Evolutionary conservation across 2,888 invertebrate genomes (phyloP).

Genomic region (Ophion ellenae): DNA sequence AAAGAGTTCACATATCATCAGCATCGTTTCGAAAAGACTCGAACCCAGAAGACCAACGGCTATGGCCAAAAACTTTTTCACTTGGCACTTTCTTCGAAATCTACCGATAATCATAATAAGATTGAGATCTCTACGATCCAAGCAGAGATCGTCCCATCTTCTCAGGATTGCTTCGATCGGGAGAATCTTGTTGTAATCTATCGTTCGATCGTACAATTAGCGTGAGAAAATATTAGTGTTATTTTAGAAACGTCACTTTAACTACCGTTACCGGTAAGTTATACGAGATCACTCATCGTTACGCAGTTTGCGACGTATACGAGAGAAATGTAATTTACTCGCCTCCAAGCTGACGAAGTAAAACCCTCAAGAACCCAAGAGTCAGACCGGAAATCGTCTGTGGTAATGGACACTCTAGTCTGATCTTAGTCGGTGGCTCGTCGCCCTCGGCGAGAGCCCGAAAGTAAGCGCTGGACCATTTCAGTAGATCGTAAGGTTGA

Average conservation of each 20-base stretch:
- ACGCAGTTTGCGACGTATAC: neutral
- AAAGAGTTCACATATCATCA: slow-evolving; percentile 91
- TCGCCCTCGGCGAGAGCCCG: slow-evolving; percentile 90
- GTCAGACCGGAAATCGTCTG: slow-evolving; percentile 90
- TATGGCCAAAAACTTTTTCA: slow-evolving; percentile 90
- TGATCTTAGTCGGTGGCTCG: slow-evolving; percentile 92
- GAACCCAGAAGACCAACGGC: slow-evolving; percentile 89
- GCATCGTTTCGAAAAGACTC: slow-evolving; percentile 91
- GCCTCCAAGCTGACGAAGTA: slow-evolving; percentile 90
- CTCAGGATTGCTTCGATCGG: slow-evolving; percentile 82
- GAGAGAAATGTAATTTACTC: slow-evolving; percentile 60
- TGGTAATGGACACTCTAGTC: slow-evolving; percentile 90
- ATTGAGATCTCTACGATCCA: slow-evolving; percentile 87
- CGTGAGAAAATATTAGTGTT: neutral
- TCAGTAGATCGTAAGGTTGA: slow-evolving; percentile 93
- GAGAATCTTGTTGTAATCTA: slow-evolving; percentile 80
- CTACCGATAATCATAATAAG: slow-evolving; percentile 90
- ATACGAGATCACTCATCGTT: no score
- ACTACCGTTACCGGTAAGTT: no score
- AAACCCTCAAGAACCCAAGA: slow-evolving; percentile 90
- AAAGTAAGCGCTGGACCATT: slow-evolving; percentile 94
- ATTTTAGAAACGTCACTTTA: neutral
- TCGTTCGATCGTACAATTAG: slow-evolving; percentile 25
- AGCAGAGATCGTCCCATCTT: slow-evolving; percentile 88
- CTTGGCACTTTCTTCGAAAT: slow-evolving; percentile 88